Evolutionary conservation across 1,140 invertebrate species (phyloP), one percentile per base, ranked within the genome.

Genomic region (Megathymus violae): DNA sequence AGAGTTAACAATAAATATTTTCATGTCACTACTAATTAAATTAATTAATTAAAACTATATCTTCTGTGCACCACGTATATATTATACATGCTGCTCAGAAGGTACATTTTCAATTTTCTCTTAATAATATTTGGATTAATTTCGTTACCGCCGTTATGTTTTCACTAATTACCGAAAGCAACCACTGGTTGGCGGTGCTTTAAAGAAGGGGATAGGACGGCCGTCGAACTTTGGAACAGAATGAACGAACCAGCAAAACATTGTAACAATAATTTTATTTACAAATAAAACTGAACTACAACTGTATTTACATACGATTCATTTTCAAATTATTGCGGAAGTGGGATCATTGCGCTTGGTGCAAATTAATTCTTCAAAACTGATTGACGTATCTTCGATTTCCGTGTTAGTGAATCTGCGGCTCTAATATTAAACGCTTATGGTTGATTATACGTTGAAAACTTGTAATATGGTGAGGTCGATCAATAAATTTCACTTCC

Each of bases 261-360:
- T n/a, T 46, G 48, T 63, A 80, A 80, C 46, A 51, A 50, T 47
- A 59, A 44, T 22, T 16, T 15, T 62, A 38, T n/a, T 14, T 34
- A 19, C 27, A 73, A 63, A 38, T 36, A 4, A 80, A 65, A 62
- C 56, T 68, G 9, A 60, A 71, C 74, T 48, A 17, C 11, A 48
- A n/a, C 13, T 47, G 47, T 77, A 78, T 50, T 14, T 13, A 10
- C 15, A 48, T 54, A 41, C 9, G 41, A 66, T 72, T 76, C 68
- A 73, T 65, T 66, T 46, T 50, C 51, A 64, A 64, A 68, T 80
- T 44, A 65, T 70, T 71, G 63, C 78, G 75, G 75, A 83, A 84
- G 82, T 74, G 86, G 81, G 88, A 89, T 85, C 86, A 88, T 81
- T 88, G 85, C 80, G 88, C 88, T 89, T 80, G 74, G 71, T 82